Conservation (phyloP, 2,113 vertebrate species). For the Corythornis vintsioides region DNA sequence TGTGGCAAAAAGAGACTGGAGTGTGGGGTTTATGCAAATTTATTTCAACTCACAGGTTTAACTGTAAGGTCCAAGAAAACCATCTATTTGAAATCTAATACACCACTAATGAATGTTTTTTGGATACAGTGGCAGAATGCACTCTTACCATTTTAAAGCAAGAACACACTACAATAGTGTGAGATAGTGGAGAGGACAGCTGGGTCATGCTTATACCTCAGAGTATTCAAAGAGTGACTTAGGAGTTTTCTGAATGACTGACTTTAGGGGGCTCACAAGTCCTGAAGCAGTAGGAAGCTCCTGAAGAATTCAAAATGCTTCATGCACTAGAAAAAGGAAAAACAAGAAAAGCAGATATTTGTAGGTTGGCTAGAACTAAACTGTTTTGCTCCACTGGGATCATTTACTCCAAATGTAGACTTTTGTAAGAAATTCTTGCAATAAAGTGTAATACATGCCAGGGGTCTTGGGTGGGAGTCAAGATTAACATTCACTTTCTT, state of each 20-base stretch:
- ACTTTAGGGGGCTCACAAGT: background rate
- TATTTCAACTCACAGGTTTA: no score
- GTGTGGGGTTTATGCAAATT: no score
- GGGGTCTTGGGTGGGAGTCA: slow-evolving; percentile 19
- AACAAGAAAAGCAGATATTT: background rate
- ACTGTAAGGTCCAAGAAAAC: no score
- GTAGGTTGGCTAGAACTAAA: background rate
- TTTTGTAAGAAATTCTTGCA: slow-evolving; percentile 20
- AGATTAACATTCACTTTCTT: slow-evolving; percentile 18
- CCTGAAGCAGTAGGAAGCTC: slow-evolving; percentile 1
- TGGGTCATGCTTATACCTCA: background rate
- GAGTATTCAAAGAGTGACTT: background rate
- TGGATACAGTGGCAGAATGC: no score
- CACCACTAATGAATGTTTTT: no score
- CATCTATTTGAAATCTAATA: no score
- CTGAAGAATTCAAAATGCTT: slow-evolving; percentile 24
- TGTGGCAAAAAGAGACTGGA: no score
- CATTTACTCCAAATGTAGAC: background rate
- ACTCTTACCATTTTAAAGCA: no score
- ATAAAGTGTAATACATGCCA: background rate
- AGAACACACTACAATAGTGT: no score
- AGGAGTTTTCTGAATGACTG: background rate
- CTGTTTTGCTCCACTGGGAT: background rate
- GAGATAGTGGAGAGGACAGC: no score
- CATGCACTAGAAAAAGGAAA: background rate